Conservation (phyloP, 1,140 invertebrate species). For the Antheraea mylitta region DNA sequence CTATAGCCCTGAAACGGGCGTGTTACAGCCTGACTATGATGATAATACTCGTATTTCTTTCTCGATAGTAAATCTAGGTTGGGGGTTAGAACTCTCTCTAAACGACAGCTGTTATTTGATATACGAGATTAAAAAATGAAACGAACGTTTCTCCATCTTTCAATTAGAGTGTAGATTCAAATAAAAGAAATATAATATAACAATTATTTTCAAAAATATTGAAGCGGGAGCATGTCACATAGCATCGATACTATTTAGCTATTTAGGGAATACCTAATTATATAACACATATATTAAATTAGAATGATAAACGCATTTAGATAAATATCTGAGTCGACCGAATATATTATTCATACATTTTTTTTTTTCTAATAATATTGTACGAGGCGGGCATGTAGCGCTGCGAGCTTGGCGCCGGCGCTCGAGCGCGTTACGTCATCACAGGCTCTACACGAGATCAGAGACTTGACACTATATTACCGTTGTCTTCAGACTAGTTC, state of each 20-base stretch:
- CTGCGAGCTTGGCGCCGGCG: constrained; percentile 53
- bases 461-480: neutral
- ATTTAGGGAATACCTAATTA: constrained; percentile 19
- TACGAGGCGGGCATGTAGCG: constrained; percentile 23
- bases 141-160: no score
- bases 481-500: no score
- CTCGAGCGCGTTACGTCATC: constrained; percentile 37
- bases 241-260: neutral
- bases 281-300: constrained; percentile 13
- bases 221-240: neutral
- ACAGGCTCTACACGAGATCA: neutral
- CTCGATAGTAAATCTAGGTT: no score
- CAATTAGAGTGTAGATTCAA: no score
- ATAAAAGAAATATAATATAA: neutral
- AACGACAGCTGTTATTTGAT: no score
- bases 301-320: constrained; percentile 13
- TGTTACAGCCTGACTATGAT: no score
- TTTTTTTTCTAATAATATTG: constrained; percentile 39
- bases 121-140: no score
- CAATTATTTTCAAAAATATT: no score
- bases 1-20: no score
- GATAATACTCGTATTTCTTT: no score
- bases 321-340: constrained; percentile 12
- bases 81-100: no score
- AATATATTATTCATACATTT: neutral